phyloP scores from a whole-genome alignment of 2,113 vertebrate species.

The Falcunculus frontatus region DNA sequence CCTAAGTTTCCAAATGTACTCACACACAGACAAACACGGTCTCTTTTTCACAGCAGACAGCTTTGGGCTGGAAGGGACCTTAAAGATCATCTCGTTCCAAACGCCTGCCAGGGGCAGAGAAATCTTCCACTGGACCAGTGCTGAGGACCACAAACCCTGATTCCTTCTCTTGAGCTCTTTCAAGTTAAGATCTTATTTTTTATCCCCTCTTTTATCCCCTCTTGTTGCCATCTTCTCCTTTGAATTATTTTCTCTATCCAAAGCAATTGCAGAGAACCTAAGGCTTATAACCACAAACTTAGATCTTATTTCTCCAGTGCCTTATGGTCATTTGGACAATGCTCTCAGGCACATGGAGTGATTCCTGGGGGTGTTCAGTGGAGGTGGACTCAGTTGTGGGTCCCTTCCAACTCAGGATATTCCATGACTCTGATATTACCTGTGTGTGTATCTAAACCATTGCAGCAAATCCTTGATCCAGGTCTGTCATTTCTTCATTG shows the following conservation, averaged over 20 bases:
- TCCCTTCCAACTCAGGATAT: background rate
- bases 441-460: background rate
- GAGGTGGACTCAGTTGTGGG: background rate
- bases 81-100: background rate
- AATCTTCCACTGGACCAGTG: background rate
- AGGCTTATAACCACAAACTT: background rate
- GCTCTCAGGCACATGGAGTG: too few species aligned
- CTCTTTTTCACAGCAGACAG: background rate
- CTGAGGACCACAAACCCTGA: background rate
- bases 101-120: background rate
- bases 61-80: background rate
- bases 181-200: background rate
- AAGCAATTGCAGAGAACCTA: background rate
- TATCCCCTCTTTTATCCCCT: fast-evolving
- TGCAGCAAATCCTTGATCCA: background rate
- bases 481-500: background rate
- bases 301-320: background rate
- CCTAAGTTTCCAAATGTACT: background rate
- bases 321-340: background rate
- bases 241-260: background rate
- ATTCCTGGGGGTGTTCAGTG: background rate
- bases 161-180: background rate
- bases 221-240: background rate
- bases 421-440: background rate
- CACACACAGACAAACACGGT: background rate